Base-by-base conservation (phyloP, 2,888 invertebrate genomes). In the Agonum fuliginosum region DNA sequence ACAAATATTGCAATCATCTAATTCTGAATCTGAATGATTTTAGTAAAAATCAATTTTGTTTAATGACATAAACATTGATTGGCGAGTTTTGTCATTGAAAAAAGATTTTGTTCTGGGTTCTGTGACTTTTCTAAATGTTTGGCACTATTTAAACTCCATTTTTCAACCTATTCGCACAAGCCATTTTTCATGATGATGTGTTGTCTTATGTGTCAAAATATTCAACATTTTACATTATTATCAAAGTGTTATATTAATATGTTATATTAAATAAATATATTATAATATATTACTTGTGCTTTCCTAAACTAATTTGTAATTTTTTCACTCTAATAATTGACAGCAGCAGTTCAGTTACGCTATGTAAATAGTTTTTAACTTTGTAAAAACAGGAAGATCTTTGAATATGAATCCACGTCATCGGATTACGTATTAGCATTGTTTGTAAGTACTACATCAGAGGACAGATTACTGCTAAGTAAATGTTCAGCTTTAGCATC, bases 131-230 rank as follows among this genome's bases (percentile, higher is more conserved):
- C 27, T 75, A 75, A 67, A 67, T 75, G 75, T 75, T 65, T 67
- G 65, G 75, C 75, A 67, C 75, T 62, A 8, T 62, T 30, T 24
- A 74, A 37, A 62, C 65, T 65, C 65, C 67, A 67, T 75, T 74
- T 70, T 46, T 24, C 43, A 71, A 58, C 67, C 67, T 75, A 41
- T 51, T 43, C 75, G 75, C 75, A 75, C 75, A 75, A 75, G 12
- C 62, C 74, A 48, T 67, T 75, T 43, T 19, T 67, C 75, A 67
- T 67, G 46, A 75, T 48, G 51, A 51, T 67, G 65, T 67, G 65
- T 75, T 75, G 75, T 75, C 75, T 75, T 75, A 67, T 75, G 75
- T 75, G 75, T 75, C 75, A 75, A 75, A 75, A 19, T 75, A 65
- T 75, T 67, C 41, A 58, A 75, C 75, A 75, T 67, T 75, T 75